Base-by-base conservation (phyloP, 1,140 invertebrate genomes). In the Zaprionus tsacasi region DNA sequence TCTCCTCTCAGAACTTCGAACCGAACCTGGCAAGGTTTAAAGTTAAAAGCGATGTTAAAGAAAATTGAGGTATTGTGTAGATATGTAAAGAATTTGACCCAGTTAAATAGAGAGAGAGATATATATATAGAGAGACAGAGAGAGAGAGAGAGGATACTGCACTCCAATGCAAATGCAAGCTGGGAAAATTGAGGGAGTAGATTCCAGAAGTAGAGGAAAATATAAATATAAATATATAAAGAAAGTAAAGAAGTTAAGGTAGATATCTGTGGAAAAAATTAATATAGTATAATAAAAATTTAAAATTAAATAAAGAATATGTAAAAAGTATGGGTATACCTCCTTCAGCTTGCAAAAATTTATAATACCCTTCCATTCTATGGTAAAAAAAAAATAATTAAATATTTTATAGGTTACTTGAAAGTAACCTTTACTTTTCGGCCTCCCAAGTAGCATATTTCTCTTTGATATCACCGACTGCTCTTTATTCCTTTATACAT, bases 1-100 rank as follows among this genome's bases (percentile, higher is more conserved):
- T n/a, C 38, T 48, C 33, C 55, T 79, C 40, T 30, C 27, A 30
- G 27, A 77, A 17, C 56, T 15, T 43, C 76, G 30, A 76, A 79
- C 73, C 66, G 70, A 27, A 52, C 50, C 77, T 70, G 78, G 80
- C 30, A 54, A 63, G 64, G 64, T 69, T 83, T 80, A 83, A 82
- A 83, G 81, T 80, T 77, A 61, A 73, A 73, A 76, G 45, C 60
- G 52, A 27, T 75, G 72, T 75, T 70, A 40, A 48, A 40, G 59
- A 75, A 64, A 75, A 70, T 70, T 70, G 59, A 58, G 61, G 72
- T 70, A 69, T 63, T 54, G 50, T 74, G 71, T 69, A 69, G 50
- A 76, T 65, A 76, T 73, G 71, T 54, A 66, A 67, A 55, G 65
- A 58, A 82, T 64, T 55, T 79, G 81, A 79, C 76, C 81, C 68